Base-by-base conservation (phyloP, 2,888 invertebrate genomes). In the Electrophaes corylata region DNA sequence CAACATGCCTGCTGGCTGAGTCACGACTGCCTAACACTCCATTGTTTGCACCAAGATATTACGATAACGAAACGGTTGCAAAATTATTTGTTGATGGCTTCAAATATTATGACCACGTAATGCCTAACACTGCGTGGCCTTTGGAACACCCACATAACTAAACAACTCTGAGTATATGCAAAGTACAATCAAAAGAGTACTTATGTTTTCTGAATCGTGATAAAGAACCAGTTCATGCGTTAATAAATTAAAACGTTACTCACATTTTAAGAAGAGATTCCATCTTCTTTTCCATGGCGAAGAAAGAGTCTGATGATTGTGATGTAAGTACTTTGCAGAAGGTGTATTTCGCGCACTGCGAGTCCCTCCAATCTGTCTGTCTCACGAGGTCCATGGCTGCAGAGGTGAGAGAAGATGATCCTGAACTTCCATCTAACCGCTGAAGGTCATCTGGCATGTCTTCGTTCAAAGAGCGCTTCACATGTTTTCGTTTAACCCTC, bases 241-340 rank as follows among this genome's bases (percentile, higher is more conserved):
- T n/a, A n/a, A n/a, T n/a, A n/a, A n/a, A n/a, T n/a, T n/a, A n/a
- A n/a, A n/a, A n/a, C n/a, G 26, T 11, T 83, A 95, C 95, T 96
- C 88, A 96, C 96, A 94, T 92, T 79, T 93, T 92, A 52, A 96
- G 84, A 72, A 96, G 91, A 46, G 94, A 93, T 72, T 94, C 94
- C 95, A 96, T 96, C 80, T 95, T 95, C 88, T 96, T 96, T 86
- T 96, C 96, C 96, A 96, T 96, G 40, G 94, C 89, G 65, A 94
- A 93, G 60, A 94, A 86, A 23, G 95, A 94, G 75, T 96, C 96
- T 1, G 94, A 92, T 48, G 94, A 89, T 70, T 95, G 95, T 57
- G 93, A 92, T 37, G 94, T 87, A 92, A 96, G 94, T 40, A 95
- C 94, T 72, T 95, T 94, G 81, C 96, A 96, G 84, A 96, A 96